Evolutionary conservation across 2,888 invertebrate species (phyloP), one percentile per base, ranked within the genome.

Genomic region (Zootermopsis nevadensis): DNA sequence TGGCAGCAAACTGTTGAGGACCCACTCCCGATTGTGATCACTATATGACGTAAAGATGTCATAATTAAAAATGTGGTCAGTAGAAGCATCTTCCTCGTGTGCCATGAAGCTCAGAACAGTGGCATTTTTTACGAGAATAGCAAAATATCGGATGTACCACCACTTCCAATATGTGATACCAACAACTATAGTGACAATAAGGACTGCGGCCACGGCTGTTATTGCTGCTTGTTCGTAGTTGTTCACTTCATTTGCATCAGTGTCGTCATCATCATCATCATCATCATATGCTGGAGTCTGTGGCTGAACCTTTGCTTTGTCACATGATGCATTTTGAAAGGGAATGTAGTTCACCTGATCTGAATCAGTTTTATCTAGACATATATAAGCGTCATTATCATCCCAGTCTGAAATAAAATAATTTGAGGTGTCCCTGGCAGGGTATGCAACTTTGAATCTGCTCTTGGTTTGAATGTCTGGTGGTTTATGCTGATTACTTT

Each of bases 41-140:
- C 93, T 93, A 86, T 94, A 94, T 0, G 94, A 94, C 0, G 95
- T 93, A 86, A 95, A 95, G 0, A 94, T 92, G 85, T 94, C 94
- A 86, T 93, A 95, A 30, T 91, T 85, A 82, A 87, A 89, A 76
- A 84, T 77, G 89, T 85, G 84, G 87, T 88, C 90, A 83, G 82
- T 84, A 27, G 83, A 84, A 24, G 31, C 10, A 24, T 83, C 83
- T 2, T 87, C 87, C 15, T 91, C 89, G 69, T 91, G 91, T n/a
- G 90, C 90, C 15, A 93, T 91, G 82, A 92, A 87, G 38, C 92
- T 91, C 82, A 93, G 84, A 85, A 91, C 88, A 0, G 93, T 91
- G 0, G 92, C 92, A 84, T 93, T 93, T 86, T 92, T 93, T 31
- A 93, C 86, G 0, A 91, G 91, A 15, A 93, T 91, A 72, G 90